Evolutionary conservation across 2,113 vertebrate species (phyloP).

Genomic region (Prietella phreatophila): DNA sequence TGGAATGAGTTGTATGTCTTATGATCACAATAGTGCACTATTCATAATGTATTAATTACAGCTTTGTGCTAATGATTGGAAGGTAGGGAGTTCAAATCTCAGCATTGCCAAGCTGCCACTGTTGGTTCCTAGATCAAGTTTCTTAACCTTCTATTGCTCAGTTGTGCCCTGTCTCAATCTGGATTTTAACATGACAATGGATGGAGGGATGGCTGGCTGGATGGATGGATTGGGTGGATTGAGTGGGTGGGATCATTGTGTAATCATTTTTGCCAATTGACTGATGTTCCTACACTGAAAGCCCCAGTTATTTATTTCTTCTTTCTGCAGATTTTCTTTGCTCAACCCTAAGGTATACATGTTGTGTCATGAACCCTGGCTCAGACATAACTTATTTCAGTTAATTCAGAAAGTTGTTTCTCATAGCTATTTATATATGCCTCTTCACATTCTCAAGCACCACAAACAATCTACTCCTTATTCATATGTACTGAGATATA

Average conservation of each 20-base stretch:
- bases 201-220: too few relatives aligned
- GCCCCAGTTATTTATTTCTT: background rate
- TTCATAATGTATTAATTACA: background rate
- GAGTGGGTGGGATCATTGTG: background rate
- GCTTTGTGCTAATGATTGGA: background rate
- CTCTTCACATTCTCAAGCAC: background rate
- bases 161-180: background rate
- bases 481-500: background rate
- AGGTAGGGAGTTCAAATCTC: background rate
- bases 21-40: background rate
- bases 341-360: background rate
- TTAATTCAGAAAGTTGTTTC: background rate
- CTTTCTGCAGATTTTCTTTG: background rate
- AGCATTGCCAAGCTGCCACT: background rate
- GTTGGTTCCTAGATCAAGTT: too few relatives aligned
- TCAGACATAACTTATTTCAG: constrained; percentile 4
- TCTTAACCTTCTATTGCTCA: background rate
- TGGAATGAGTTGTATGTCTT: background rate
- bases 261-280: background rate
- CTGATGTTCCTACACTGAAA: background rate
- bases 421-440: background rate
- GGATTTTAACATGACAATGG: too few relatives aligned
- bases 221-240: background rate
- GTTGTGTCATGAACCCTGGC: background rate
- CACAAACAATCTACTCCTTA: background rate